Evolutionary conservation across 2,113 vertebrate species (phyloP), one percentile per base, ranked within the genome.

Genomic region (Eidolon helvum): DNA sequence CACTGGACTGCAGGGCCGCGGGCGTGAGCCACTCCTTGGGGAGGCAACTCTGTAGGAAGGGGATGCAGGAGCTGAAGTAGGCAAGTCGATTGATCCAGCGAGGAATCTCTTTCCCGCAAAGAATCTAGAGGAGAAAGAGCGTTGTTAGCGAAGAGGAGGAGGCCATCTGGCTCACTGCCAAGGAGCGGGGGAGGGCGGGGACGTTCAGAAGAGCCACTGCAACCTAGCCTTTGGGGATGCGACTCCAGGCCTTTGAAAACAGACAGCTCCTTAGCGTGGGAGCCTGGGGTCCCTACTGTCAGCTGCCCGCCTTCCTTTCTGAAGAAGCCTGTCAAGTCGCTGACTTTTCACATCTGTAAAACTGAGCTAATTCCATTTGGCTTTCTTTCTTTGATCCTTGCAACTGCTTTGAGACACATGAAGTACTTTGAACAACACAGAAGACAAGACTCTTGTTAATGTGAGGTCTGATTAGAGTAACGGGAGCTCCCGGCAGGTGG

Each of bases 41-140:
- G 98, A 99, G 99, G 97, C 99, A 99, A 98, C 99, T 99, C 99
- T 99, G 99, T 28, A 99, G 99, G 96, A 99, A 99, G 7, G 99
- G 99, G 96, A 99, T 99, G 53, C 99, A 99, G 93, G 99, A 99
- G 98, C 99, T 99, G 99, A 99, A 99, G 99, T 99, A 99, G 97
- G 99, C 99, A 92, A 99, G 99, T 45, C 99, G 99, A 98, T 99
- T 99, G 94, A 99, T 99, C 99, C 99, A 99, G 97, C 99, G 99
- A 69, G 99, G 99, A 98, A 99, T 99, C 98, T 99, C 99, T 93
- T 99, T 99, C 96, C 99, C 99, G 90, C 99, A 99, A 55, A 99
- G 99, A 98, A 99, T 99, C 99, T 99, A 95, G 77, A 90, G 68
- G 65, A 96, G n/a, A 80, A 28, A 87, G n/a, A 74, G 43, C 22